Base-by-base conservation (phyloP, 1,140 invertebrate genomes). In the Hyphantria cunea region DNA sequence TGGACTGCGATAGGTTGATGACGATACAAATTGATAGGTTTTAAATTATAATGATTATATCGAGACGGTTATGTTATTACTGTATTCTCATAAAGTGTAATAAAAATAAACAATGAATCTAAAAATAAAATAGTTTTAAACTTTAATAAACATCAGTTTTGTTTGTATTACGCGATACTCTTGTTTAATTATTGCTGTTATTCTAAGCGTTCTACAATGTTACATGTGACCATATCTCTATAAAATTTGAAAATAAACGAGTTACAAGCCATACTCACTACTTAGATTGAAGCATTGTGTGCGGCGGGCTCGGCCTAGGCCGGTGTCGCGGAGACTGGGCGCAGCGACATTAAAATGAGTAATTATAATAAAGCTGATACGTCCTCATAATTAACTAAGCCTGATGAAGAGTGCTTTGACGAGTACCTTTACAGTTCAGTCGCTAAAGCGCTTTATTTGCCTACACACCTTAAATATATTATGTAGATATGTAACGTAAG, bases 281-380 rank as follows among this genome's bases (percentile, higher is more conserved):
- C 34, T 47, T 47, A 15, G 49, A 49, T 39, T 59, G 34, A 10
- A 47, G 32, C 56, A 32, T 50, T 25, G 56, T 59, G 32, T 59
- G 45, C 17, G 17, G 34, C 33, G 37, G 17, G 39, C 52, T 13
- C 42, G 44, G 32, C 13, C 41, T 12, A 17, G 14, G 13, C 45
- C 32, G 45, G 13, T 41, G 42, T n/a, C 39, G 31, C 65, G 65
- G 31, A 44, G 48, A 14, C 53, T 84, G 83, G 87, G 87, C 83
- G 85, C 84, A 87, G 86, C 83, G 53, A 85, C 84, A 88, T 90
- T 90, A 90, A 89, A 90, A 90, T 88, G 84, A 89, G 84, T 90
- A 86, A 90, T 90, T 90, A 89, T 89, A 89, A 90, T 90, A 90
- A 90, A 89, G 72, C 80, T 90, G 82, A 90, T 89, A 90, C 79